Conservation (phyloP, 37 sponge, comb jelly and placozoan species). For the Diacarnus erythraeanus region DNA sequence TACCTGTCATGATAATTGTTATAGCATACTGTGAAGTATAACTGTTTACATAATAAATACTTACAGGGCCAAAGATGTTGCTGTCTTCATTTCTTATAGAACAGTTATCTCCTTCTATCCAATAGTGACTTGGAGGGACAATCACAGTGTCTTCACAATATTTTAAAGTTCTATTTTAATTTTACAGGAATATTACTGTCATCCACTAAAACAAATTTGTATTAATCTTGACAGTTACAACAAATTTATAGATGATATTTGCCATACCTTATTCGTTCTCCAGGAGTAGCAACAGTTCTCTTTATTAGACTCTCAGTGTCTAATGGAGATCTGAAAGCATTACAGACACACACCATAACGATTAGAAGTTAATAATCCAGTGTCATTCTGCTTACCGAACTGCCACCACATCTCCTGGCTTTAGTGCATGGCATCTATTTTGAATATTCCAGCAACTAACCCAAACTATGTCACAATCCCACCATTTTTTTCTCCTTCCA, state of each 20-base stretch:
- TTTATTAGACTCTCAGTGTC: conserved; percentile 2
- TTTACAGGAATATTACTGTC: no score
- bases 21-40: no score
- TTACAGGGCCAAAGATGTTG: conserved; percentile 88
- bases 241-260: neutral
- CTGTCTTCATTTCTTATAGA: conserved; percentile 67
- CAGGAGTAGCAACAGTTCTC: conserved; percentile 14
- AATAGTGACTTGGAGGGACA: conserved; percentile 74
- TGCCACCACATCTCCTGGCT: conserved; percentile 28
- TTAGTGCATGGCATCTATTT: neutral
- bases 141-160: conserved; percentile 25
- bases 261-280: conserved; percentile 3
- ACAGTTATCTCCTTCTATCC: conserved; percentile 93
- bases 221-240: no score
- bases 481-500: neutral
- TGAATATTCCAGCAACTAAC: conserved; percentile 11
- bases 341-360: neutral
- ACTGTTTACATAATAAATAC: conserved; percentile 10
- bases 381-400: conserved; percentile 4
- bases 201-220: no score
- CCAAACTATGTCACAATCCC: conserved; percentile 41
- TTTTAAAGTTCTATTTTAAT: conserved; percentile 20
- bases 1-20: conserved; percentile 16
- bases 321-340: conserved; percentile 9
- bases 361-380: neutral